Evolutionary conservation across 2,797 vertebrate species (phyloP), one percentile per base, ranked within the genome.

Genomic region (Sciurus carolinensis): DNA sequence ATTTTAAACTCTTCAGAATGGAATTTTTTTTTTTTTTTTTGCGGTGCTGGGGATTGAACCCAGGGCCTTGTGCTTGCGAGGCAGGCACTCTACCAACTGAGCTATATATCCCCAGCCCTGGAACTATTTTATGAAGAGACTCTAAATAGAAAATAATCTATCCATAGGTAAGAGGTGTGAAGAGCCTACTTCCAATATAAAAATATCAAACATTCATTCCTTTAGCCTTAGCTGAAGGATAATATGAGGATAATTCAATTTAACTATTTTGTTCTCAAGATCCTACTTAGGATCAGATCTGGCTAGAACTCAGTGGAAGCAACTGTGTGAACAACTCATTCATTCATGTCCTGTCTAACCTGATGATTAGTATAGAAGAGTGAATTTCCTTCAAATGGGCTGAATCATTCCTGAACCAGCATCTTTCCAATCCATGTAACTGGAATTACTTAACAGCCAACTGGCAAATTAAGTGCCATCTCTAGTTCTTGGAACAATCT

Each of bases 401-500:
- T 50, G 47, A 97, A 64, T 57, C 80, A 69, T 83, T 75, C 18
- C 20, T 24, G 17, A 95, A 79, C 52, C 28, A 95, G 47, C 54
- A 47, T 95, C 95, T 90, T 87, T 96, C 84, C 50, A 90, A 87
- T 85, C 72, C 80, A 54, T 84, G 62, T 94, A 90, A 79, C 50
- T 77, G 52, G 62, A 95, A 77, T 84, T 50, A 47, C 10, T 96
- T 83, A 87, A 93, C 24, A 97, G 90, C 93, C 94, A 97, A 95
- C 24, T 87, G 76, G 80, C 80, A 97, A 96, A 84, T 90, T 83
- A 96, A 87, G 80, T 94, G 89, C 30, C 62, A 75, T 96, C 50
- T 95, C 72, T 90, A 20, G 36, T 94, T 90, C 94, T 91, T 98
- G 93, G 93, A 96, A 96, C 64, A 52, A 42, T 89, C 72, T 91